Conservation (phyloP, 1,140 invertebrate species). For the Procambarus virginalis region DNA sequence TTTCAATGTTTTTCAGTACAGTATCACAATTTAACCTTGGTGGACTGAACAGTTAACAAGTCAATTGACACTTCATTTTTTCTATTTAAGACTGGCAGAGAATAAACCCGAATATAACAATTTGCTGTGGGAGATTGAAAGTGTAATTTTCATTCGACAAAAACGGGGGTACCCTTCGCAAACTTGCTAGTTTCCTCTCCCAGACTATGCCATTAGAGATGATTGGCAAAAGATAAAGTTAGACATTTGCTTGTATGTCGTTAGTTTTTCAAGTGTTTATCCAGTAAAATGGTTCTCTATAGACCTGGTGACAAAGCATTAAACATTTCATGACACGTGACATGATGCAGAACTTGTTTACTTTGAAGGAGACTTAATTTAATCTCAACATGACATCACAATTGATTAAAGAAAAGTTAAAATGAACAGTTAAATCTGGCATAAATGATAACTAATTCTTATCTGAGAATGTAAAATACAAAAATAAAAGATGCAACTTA, state of each 20-base stretch:
- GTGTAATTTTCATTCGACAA: not conserved
- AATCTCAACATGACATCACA: slow-evolving; percentile 38
- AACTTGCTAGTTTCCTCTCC: not conserved
- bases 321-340: slow-evolving; percentile 14
- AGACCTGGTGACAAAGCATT: not conserved
- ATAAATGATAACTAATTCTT: slow-evolving; percentile 14
- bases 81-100: too few species aligned
- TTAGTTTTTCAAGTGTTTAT: not conserved
- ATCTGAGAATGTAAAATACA: not conserved
- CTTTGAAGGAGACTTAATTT: not conserved
- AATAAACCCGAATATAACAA: too few species aligned
- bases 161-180: not conserved
- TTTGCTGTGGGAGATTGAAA: too few species aligned
- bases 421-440: slow-evolving; percentile 7
- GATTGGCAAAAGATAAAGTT: not conserved
- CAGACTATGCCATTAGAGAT: not conserved
- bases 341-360: not conserved
- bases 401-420: slow-evolving; percentile 1
- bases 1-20: too few species aligned
- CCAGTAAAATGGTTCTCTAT: not conserved
- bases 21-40: too few species aligned
- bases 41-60: too few species aligned
- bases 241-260: too few species aligned
- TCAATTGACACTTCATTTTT: too few species aligned
- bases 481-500: not conserved